Base-by-base conservation (phyloP, 2,888 invertebrate species). In the Dolichomitus sp. region DNA sequence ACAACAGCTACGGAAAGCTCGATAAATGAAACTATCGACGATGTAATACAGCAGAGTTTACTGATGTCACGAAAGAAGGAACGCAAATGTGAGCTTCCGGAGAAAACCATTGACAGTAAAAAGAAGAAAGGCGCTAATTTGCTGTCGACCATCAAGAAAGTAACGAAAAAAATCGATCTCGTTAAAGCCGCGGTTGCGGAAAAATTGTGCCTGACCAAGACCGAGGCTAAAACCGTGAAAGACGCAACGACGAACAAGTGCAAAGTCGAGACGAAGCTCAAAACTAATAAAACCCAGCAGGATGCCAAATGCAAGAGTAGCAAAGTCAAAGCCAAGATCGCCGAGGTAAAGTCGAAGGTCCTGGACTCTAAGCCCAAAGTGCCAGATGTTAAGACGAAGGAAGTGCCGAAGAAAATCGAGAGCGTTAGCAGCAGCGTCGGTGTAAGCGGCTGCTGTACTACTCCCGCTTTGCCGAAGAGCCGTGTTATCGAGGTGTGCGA, bases 131-230 rank as follows among this genome's bases (percentile, higher is more conserved):
- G 80, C 7, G 76, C 63, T 1, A 89, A 89, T 59, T 65, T 90
- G 17, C 68, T 90, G 23, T 85, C 89, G 70, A 83, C 88, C n/a
- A 87, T 89, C 11, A 92, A 91, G 90, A 94, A 84, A 93, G 94
- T 90, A 89, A 92, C 83, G 91, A 94, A 90, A 93, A 95, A 89
- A 91, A 91, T 88, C 91, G 94, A 89, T 84, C 94, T 80, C 93
- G 94, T 87, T 4, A 92, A 92, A 80, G 85, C 88, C 40, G 85
- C 84, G 14, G 86, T 88, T 1, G 42, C 84, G 12, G 89, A 90
- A 14, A 91, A 90, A 59, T 57, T 92, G 54, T 79, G 50, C 70
- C 72, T 74, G 27, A 54, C 82, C 11, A 88, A 88, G 54, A 80
- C 65, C 17, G 86, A 89, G 54, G 48, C 72, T 9, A 88, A 86